A percentile compares a stretch with the other conserved stretches of the same genome.
Evolutionary conservation across 2,113 vertebrate species (phyloP).

Genomic region (Rhadina sibilatrix): DNA sequence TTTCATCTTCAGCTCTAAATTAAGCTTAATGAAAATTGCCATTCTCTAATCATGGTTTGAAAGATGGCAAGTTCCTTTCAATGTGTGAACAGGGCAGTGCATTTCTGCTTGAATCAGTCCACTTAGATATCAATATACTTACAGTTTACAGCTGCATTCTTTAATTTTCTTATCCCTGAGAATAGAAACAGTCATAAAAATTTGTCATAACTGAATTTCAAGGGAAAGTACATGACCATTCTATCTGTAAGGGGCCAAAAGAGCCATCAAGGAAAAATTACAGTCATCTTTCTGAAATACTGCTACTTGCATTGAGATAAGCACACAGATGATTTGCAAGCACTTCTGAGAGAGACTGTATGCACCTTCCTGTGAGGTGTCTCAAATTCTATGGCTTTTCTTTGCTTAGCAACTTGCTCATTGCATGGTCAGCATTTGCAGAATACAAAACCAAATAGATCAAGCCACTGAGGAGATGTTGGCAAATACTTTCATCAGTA

Average conservation of each 20-base stretch:
- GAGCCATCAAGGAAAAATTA: background rate
- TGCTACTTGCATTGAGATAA: background rate
- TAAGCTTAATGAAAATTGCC: background rate
- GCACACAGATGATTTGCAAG: fast-evolving
- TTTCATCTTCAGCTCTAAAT: background rate
- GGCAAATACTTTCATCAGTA: background rate
- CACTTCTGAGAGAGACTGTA: background rate
- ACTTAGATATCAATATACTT: background rate
- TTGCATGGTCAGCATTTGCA: background rate
- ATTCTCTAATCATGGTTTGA: background rate
- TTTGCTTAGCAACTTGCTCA: background rate
- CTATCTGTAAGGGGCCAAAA: background rate
- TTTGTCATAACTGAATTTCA: background rate
- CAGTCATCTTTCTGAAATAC: background rate
- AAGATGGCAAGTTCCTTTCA: background rate
- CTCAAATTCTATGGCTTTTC: background rate
- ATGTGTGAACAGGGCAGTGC: background rate
- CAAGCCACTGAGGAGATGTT: background rate
- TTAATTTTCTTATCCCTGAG: background rate
- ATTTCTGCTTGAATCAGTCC: background rate
- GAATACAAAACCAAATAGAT: background rate
- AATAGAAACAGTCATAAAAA: background rate
- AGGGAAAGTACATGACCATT: background rate
- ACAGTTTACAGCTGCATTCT: background rate
- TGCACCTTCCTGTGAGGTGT: background rate